phyloP scores from a whole-genome alignment of 2,888 invertebrate genomes.

The Nemotelus pantherinus region DNA sequence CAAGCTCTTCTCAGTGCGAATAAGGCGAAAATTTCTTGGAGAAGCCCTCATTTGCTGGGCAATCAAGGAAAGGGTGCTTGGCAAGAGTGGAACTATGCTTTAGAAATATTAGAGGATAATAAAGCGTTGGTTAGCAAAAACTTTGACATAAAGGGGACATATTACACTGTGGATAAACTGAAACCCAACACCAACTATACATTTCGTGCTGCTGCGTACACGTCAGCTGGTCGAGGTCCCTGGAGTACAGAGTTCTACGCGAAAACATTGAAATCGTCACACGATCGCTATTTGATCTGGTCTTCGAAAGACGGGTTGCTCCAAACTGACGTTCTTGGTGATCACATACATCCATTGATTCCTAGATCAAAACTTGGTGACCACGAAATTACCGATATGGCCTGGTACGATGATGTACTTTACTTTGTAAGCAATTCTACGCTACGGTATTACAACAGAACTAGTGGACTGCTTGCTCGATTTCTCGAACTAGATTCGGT shows the following conservation, averaged over 20 bases:
- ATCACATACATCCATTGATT: constrained; percentile 75
- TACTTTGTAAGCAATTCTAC: constrained; percentile 81
- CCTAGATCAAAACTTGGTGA: constrained; percentile 71
- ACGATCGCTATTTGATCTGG: constrained; percentile 70
- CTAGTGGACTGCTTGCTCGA: constrained; percentile 59
- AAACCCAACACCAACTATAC: constrained; percentile 79
- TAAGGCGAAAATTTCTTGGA: constrained; percentile 84
- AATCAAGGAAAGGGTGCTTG: constrained; percentile 77
- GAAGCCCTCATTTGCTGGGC: constrained; percentile 78
- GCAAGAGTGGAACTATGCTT: constrained; percentile 62
- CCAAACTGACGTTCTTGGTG: constrained; percentile 84
- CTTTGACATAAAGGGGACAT: constrained; percentile 68
- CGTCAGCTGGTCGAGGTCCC: constrained; percentile 79
- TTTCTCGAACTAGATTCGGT: constrained; percentile 73
- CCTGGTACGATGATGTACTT: constrained; percentile 80
- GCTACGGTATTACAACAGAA: constrained; percentile 75
- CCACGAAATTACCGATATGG: constrained; percentile 75
- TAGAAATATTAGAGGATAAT: constrained; percentile 61
- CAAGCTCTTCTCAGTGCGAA: constrained; percentile 83
- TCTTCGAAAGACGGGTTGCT: constrained; percentile 79
- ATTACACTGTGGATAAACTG: constrained; percentile 75
- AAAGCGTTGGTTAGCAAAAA: constrained; percentile 59
- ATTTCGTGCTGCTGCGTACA: constrained; percentile 82
- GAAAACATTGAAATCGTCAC: constrained; percentile 70
- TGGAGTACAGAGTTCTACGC: constrained; percentile 82